Evolutionary conservation across 2,888 invertebrate genomes (phyloP).

Genomic region (Cataglyphis livida): DNA sequence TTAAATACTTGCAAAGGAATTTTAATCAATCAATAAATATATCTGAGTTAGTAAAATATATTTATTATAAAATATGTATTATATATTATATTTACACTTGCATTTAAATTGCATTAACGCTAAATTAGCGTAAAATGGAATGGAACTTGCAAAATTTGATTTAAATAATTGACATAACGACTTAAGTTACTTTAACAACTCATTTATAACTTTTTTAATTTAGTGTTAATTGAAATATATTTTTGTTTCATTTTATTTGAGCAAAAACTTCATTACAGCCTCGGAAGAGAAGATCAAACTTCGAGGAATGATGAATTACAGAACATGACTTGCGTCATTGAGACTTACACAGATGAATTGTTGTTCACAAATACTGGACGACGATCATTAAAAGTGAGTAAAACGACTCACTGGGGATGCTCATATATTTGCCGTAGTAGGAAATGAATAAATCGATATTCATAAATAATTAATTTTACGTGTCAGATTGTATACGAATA

Average conservation of each 20-base stretch:
- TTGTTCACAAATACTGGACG: slow-evolving; percentile 83
- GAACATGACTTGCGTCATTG: slow-evolving; percentile 76
- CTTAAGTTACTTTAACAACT: not conserved
- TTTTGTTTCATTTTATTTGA: not conserved
- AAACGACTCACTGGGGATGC: not conserved
- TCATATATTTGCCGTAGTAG: not conserved
- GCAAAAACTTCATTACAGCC: slow-evolving; percentile 51
- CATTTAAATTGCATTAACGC: not conserved
- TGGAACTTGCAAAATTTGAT: not conserved
- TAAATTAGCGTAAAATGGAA: slow-evolving; percentile 2
- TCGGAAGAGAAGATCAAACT: slow-evolving; percentile 35
- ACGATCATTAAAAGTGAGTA: slow-evolving; percentile 82
- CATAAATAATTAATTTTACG: slow-evolving; percentile 7
- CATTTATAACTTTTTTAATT: not conserved
- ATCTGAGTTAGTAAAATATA: too few species aligned
- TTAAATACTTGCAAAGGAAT: too few species aligned
- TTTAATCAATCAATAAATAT: too few species aligned
- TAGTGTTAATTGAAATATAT: not conserved
- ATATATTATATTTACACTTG: slow-evolving; percentile 1
- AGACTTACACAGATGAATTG: slow-evolving; percentile 83
- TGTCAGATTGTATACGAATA: slow-evolving; percentile 90
- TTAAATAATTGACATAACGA: not conserved
- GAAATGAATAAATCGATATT: not conserved
- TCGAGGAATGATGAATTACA: slow-evolving; percentile 65
- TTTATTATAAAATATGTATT: not conserved